These are phyloP conservation scores for Plectropomus leopardus DNA, from an alignment of 2,113 vertebrate genomes.

Conservation along the genomic window DNA sequence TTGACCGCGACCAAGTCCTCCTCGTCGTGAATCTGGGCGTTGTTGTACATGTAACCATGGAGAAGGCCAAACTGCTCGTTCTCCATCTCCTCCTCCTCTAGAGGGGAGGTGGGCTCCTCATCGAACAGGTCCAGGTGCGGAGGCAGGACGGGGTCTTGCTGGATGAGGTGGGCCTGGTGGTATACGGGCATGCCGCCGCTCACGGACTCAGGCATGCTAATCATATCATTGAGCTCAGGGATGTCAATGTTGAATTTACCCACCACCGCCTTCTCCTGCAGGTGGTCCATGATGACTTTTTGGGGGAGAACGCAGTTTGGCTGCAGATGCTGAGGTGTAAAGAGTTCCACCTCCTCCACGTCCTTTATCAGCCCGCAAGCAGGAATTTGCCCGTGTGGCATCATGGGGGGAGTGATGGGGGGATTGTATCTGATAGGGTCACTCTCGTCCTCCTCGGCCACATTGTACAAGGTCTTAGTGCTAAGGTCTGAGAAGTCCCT, in stretches of 20 bases:
- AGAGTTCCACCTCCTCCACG: slow-evolving; percentile 82
- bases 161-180: slow-evolving; percentile 79
- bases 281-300: slow-evolving; percentile 83
- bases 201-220: slow-evolving; percentile 78
- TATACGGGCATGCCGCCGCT: slow-evolving; percentile 78
- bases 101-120: slow-evolving; percentile 83
- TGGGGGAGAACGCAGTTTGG: slow-evolving; percentile 84
- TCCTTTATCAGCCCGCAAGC: slow-evolving; percentile 71
- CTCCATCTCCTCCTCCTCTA: slow-evolving; percentile 81
- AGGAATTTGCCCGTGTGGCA: slow-evolving; percentile 86
- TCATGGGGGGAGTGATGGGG: slow-evolving; percentile 87
- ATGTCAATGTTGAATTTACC: slow-evolving; percentile 81
- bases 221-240: slow-evolving; percentile 82
- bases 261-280: slow-evolving; percentile 85
- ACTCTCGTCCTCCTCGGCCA: slow-evolving; percentile 90
- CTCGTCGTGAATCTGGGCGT: slow-evolving; percentile 87
- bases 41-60: slow-evolving; percentile 91
- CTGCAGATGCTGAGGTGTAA: slow-evolving; percentile 83
- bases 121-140: slow-evolving; percentile 84
- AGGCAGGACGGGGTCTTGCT: slow-evolving; percentile 85
- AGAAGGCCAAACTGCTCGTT: slow-evolving; percentile 91
- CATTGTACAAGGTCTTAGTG: slow-evolving; percentile 94
- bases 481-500: slow-evolving; percentile 94
- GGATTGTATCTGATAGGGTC: slow-evolving; percentile 86
- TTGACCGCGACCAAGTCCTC: slow-evolving; percentile 85